A percentile compares a stretch with the other conserved stretches of the same genome.
Evolutionary conservation across 2,113 vertebrate species (phyloP).

Genomic region (Meriones unguiculatus): DNA sequence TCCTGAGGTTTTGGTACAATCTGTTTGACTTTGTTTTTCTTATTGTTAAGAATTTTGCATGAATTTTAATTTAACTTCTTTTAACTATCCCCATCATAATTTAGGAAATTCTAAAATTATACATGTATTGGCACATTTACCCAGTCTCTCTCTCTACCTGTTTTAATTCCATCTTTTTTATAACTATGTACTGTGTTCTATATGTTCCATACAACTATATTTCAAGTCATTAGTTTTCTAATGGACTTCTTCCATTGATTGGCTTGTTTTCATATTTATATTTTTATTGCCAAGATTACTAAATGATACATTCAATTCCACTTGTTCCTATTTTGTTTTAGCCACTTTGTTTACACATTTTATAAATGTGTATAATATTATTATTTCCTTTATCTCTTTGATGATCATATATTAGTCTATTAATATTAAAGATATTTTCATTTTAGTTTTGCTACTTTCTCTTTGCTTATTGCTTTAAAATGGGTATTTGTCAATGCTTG

Average conservation of each 20-base stretch:
- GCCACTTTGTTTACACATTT: neutral
- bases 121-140: neutral
- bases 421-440: neutral
- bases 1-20: constrained; percentile 17
- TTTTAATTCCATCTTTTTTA: neutral
- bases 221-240: constrained; percentile 41
- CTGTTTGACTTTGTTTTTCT: constrained; percentile 37
- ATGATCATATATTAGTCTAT: constrained; percentile 12
- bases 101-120: neutral
- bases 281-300: constrained; percentile 44
- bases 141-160: neutral
- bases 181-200: neutral
- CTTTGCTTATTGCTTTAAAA: constrained; percentile 30
- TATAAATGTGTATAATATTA: neutral
- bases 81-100: neutral
- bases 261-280: constrained; percentile 18
- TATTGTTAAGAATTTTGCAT: neutral
- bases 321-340: constrained; percentile 11
- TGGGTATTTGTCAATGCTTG: neutral
- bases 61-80: neutral
- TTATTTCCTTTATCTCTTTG: neutral
- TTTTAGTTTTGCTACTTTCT: neutral
- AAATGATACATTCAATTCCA: neutral
- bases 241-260: neutral
- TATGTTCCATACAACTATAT: neutral